Evolutionary conservation across 30 jellyfish, hydroid and myxozoan species (phyloP).

Genomic region (Aurelia sp.): DNA sequence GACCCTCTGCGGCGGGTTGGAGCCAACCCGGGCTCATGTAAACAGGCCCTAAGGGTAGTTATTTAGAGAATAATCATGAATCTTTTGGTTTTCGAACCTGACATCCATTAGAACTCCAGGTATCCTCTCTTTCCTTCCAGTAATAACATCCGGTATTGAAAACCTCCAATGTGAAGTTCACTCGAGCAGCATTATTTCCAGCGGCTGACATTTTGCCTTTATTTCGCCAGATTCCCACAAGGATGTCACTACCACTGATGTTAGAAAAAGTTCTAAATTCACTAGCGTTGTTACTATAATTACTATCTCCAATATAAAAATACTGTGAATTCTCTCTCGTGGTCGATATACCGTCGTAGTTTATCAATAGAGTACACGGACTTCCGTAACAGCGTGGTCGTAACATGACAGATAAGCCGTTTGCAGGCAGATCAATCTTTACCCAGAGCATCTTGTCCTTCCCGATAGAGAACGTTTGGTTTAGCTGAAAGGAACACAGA

Average conservation of each 20-base stretch:
- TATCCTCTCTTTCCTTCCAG: slow-evolving; percentile 47
- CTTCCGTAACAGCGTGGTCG: slow-evolving; percentile 35
- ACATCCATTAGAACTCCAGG: slow-evolving; percentile 79
- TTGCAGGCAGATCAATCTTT: slow-evolving; percentile 22
- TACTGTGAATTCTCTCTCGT: not conserved
- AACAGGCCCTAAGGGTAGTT: too few species aligned
- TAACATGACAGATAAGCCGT: slow-evolving; percentile 12
- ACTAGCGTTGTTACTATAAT: not conserved
- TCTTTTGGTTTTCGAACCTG: slow-evolving; percentile 15
- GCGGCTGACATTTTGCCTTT: not conserved
- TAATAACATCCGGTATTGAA: slow-evolving; percentile 67
- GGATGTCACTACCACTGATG: not conserved
- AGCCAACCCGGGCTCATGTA: too few species aligned
- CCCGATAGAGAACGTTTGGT: not conserved
- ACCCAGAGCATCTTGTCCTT: not conserved
- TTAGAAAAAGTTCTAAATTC: not conserved
- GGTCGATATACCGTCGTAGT: slow-evolving; percentile 2
- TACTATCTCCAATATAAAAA: slow-evolving; percentile 6
- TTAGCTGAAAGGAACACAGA: slow-evolving; percentile 1
- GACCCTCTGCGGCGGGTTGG: too few species aligned
- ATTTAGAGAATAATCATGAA: not conserved
- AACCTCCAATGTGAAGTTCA: slow-evolving; percentile 22
- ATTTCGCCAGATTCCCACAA: not conserved
- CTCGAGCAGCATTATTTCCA: not conserved
- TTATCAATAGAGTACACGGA: slow-evolving; percentile 20